phyloP scores from a whole-genome alignment of 2,888 invertebrate genomes.

The Conus canariensis region DNA sequence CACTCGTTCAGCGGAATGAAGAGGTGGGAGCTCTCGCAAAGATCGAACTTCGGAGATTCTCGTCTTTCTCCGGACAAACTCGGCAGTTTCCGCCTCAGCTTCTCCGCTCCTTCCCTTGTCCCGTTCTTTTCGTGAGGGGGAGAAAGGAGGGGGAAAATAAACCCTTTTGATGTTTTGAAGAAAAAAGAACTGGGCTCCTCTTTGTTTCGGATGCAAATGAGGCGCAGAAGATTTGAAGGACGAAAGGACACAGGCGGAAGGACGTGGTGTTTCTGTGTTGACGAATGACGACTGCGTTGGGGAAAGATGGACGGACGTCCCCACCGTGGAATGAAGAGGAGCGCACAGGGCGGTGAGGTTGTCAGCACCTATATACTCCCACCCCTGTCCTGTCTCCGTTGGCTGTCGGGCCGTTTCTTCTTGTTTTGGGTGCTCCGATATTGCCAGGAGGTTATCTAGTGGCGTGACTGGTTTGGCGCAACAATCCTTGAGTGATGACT shows the following conservation, averaged over 20 bases:
- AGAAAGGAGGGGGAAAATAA: neutral
- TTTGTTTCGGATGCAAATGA: constrained; percentile 15
- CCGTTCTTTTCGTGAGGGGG: neutral
- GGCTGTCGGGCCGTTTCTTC: neutral
- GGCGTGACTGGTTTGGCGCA: too few relatives aligned
- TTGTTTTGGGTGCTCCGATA: neutral
- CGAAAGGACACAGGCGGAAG: neutral
- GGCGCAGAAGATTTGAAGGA: neutral
- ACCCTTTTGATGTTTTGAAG: neutral
- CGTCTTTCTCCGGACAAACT: neutral
- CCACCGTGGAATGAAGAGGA: neutral
- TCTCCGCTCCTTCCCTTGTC: neutral
- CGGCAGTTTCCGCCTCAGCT: neutral
- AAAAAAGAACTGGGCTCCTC: neutral
- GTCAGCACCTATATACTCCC: neutral
- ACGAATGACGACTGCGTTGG: too few relatives aligned
- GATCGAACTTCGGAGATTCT: neutral
- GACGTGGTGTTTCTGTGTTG: neutral
- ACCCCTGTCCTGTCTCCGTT: neutral
- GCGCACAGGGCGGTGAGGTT: neutral
- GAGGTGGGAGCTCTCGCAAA: neutral
- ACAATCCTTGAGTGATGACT: too few relatives aligned
- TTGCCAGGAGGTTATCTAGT: too few relatives aligned
- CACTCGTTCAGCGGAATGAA: neutral
- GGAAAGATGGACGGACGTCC: neutral